phyloP scores from a whole-genome alignment of 2,888 invertebrate species.

The Stratiomys singularior region DNA sequence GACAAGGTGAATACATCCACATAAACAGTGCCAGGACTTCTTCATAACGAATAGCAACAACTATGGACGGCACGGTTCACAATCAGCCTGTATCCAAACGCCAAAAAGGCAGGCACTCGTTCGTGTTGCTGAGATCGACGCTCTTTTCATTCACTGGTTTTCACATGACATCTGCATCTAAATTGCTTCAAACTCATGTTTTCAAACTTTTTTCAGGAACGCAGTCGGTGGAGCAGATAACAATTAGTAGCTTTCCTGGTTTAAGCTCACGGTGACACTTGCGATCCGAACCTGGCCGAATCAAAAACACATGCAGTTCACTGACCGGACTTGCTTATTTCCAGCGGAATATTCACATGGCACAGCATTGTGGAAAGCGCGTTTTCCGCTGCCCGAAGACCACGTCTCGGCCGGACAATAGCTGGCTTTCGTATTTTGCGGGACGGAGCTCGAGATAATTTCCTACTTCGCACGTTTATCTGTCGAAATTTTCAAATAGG shows the following conservation, averaged over 20 bases:
- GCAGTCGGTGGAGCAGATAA: too few relatives aligned
- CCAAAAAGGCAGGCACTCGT: neutral
- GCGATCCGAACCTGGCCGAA: constrained; percentile 12
- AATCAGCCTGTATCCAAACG: neutral
- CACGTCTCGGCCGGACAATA: neutral
- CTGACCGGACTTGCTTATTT: constrained; percentile 25
- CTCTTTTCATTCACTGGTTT: constrained; percentile 4
- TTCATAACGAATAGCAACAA: neutral
- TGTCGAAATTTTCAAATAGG: neutral
- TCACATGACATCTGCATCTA: neutral
- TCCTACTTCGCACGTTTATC: neutral
- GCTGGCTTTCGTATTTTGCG: neutral
- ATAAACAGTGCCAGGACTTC: neutral
- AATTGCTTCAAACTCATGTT: neutral
- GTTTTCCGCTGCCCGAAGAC: neutral
- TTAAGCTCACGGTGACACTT: constrained; percentile 12
- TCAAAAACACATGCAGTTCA: constrained; percentile 28
- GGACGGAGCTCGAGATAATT: neutral
- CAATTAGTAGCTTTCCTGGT: neutral
- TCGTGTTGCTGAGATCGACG: neutral
- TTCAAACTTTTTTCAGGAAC: neutral
- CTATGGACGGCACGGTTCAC: neutral
- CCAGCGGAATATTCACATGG: constrained; percentile 20
- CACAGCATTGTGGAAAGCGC: constrained; percentile 18
- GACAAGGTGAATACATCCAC: neutral